Evolutionary conservation across 53 echinoderm and acorn worm species (phyloP).

Genomic region (Holothuria scabra): DNA sequence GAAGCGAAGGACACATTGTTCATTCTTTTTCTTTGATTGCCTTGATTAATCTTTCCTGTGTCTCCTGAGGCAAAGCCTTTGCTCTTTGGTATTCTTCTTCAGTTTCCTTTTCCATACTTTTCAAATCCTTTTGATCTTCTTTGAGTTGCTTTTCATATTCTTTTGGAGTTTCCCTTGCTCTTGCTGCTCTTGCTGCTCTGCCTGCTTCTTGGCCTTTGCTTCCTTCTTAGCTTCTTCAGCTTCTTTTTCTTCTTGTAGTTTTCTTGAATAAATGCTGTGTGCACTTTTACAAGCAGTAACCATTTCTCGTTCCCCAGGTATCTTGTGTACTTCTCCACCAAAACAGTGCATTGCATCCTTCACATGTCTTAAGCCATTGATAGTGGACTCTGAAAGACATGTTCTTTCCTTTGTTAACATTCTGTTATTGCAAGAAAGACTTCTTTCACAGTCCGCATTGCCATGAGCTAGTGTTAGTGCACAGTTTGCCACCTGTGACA

Average conservation of each 20-base stretch:
- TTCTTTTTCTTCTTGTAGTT: no score
- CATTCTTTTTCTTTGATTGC: not conserved
- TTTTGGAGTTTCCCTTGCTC: not conserved
- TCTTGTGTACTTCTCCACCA: conserved; percentile 6
- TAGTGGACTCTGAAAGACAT: not conserved
- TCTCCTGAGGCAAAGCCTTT: not conserved
- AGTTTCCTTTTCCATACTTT: no score
- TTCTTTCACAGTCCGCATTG: conserved; percentile 2
- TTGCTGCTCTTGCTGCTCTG: not conserved
- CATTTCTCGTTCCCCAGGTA: not conserved
- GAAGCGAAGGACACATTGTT: not conserved
- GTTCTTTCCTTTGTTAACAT: conserved; percentile 10
- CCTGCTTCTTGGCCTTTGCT: not conserved
- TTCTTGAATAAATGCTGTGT: no score
- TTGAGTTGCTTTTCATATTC: no score
- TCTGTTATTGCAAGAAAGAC: conserved; percentile 12
- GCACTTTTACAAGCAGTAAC: no score
- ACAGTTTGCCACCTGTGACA: not conserved
- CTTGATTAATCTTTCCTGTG: not conserved
- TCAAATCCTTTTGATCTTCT: no score
- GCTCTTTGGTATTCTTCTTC: no score
- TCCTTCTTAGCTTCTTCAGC: not conserved
- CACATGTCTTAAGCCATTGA: conserved; percentile 2
- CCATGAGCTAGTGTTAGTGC: conserved; percentile 26
- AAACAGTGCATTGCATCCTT: not conserved